These are phyloP conservation scores for Dolichoris vasculosae DNA, from an alignment of 1,140 invertebrate genomes.

Conservation along the genomic window DNA sequence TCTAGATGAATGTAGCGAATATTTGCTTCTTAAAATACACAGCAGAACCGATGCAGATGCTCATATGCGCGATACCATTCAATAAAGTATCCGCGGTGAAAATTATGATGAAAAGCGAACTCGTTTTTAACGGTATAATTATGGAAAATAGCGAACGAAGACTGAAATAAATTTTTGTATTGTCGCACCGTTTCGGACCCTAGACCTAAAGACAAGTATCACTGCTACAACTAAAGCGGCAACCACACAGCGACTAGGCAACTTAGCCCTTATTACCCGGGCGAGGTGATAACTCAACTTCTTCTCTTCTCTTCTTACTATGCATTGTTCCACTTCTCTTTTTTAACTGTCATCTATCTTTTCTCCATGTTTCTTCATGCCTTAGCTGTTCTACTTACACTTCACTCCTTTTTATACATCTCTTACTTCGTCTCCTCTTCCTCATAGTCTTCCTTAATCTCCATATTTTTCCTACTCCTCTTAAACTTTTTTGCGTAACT, in stretches of 20 bases:
- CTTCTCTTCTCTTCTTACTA: neutral
- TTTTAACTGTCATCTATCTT: neutral
- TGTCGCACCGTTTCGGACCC: neutral
- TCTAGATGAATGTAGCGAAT: too few species aligned
- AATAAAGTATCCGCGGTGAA: conserved; percentile 32
- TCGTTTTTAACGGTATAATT: neutral
- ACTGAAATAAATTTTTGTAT: conserved; percentile 29
- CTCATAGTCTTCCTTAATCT: neutral
- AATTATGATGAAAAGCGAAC: neutral
- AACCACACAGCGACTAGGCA: neutral
- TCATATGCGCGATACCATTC: neutral
- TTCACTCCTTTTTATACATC: neutral
- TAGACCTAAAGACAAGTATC: too few species aligned
- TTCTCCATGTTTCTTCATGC: neutral
- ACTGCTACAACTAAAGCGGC: neutral
- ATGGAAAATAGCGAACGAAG: neutral
- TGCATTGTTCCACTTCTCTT: neutral
- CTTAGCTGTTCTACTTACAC: neutral
- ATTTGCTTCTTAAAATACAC: too few species aligned
- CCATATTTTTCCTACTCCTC: neutral
- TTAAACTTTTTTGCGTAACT: neutral
- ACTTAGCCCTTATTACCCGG: conserved; percentile 31
- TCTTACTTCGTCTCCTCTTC: neutral
- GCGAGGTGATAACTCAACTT: conserved; percentile 28
- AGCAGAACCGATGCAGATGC: too few species aligned